A percentile compares a stretch with the other conserved stretches of the same genome.
These are phyloP conservation scores for Neocloeon triangulifer DNA, from an alignment of 1,140 invertebrate genomes.

Conservation along the genomic window DNA sequence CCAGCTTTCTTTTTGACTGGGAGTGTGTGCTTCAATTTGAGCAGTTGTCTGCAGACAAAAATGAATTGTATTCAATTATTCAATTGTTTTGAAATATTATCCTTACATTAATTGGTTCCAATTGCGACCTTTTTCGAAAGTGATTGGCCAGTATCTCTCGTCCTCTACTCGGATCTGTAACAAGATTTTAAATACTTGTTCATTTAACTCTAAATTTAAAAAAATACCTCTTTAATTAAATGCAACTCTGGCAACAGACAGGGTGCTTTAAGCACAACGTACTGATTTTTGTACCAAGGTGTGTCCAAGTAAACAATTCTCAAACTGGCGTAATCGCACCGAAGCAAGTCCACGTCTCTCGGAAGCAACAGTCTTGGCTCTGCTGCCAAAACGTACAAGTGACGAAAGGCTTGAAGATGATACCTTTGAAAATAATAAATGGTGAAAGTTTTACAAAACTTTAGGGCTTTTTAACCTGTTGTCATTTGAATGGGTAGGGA, in stretches of 20 bases:
- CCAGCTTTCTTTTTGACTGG: slow-evolving; percentile 76
- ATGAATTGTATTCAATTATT: slow-evolving; percentile 1
- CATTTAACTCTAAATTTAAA: slow-evolving; percentile 1
- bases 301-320: slow-evolving; percentile 31
- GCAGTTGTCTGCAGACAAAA: slow-evolving; percentile 26
- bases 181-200: neutral
- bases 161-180: slow-evolving; percentile 45
- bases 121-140: slow-evolving; percentile 56
- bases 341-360: slow-evolving; percentile 54
- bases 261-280: slow-evolving; percentile 42
- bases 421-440: slow-evolving; percentile 50
- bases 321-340: slow-evolving; percentile 59
- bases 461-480: slow-evolving; percentile 38
- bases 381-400: slow-evolving; percentile 83
- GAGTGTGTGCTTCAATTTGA: slow-evolving; percentile 43
- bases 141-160: slow-evolving; percentile 67
- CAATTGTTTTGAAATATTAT: slow-evolving; percentile 4
- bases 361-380: slow-evolving; percentile 74
- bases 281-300: slow-evolving; percentile 22
- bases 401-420: slow-evolving; percentile 84
- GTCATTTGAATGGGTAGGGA: slow-evolving; percentile 87
- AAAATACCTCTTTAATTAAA: slow-evolving; percentile 36
- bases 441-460: neutral
- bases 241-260: slow-evolving; percentile 67
- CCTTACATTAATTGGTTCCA: slow-evolving; percentile 56